phyloP scores from a whole-genome alignment of 2,888 invertebrate genomes.

The Drosophila algonquin region DNA sequence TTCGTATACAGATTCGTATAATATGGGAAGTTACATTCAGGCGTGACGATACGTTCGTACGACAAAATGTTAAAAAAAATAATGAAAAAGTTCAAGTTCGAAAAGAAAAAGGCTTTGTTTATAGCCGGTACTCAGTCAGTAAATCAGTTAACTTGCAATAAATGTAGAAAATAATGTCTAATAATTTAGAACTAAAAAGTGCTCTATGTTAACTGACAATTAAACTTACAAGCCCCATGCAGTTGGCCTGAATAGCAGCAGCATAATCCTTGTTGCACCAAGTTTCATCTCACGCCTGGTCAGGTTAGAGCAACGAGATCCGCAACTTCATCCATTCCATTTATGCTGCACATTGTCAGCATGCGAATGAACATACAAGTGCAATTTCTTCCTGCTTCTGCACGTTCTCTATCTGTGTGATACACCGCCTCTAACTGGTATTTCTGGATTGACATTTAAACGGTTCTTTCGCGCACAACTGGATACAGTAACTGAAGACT shows the following conservation, averaged over 20 bases:
- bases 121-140: too few relatives aligned
- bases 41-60: too few relatives aligned
- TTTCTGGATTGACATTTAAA: conserved; percentile 81
- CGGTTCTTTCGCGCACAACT: conserved; percentile 79
- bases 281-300: conserved; percentile 47
- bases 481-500: conserved; percentile 62
- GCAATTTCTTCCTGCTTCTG: conserved; percentile 66
- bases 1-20: background rate
- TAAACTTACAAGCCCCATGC: conserved; percentile 18
- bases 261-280: conserved; percentile 42
- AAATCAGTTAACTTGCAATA: too few relatives aligned
- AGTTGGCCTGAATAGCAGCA: conserved; percentile 45
- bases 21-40: too few relatives aligned
- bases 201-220: conserved; percentile 1
- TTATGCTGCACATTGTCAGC: conserved; percentile 70
- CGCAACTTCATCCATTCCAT: conserved; percentile 27
- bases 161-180: too few relatives aligned
- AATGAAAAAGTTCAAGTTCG: too few relatives aligned
- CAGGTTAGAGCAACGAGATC: conserved; percentile 31
- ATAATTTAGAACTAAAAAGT: too few relatives aligned
- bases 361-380: conserved; percentile 72
- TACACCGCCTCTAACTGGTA: conserved; percentile 78
- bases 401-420: conserved; percentile 39
- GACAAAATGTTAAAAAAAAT: too few relatives aligned
- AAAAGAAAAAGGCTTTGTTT: too few relatives aligned